Conservation (phyloP, 2,797 vertebrate species). For the Naso thynnoides region DNA sequence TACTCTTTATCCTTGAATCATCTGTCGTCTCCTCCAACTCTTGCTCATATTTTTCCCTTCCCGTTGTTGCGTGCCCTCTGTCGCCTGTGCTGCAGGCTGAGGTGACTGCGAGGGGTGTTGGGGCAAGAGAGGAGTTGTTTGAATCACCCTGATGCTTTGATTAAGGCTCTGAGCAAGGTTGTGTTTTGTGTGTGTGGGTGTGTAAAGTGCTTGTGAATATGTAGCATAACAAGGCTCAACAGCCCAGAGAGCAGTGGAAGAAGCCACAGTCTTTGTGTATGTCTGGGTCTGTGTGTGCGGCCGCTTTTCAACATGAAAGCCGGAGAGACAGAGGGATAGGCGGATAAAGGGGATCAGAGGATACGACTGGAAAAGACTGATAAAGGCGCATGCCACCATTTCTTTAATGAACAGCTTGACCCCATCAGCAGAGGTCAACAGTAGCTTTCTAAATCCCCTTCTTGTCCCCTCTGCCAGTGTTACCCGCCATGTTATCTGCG, state of each 20-base stretch:
- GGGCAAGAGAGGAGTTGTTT: conserved; percentile 60
- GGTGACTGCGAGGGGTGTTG: conserved; percentile 50
- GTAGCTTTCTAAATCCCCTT: conserved; percentile 75
- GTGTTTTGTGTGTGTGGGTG: conserved; percentile 48
- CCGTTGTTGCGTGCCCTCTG: conserved; percentile 28
- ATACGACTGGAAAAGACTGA: conserved; percentile 77
- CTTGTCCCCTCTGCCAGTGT: conserved; percentile 62
- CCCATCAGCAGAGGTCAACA: conserved; percentile 82
- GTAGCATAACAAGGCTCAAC: conserved; percentile 45
- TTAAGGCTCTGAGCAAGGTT: conserved; percentile 67
- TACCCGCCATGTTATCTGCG: conserved; percentile 67
- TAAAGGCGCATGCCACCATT: conserved; percentile 78
- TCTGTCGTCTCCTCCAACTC: conserved; percentile 9
- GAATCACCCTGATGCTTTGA: conserved; percentile 71
- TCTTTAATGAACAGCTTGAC: conserved; percentile 84
- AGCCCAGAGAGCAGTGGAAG: conserved; percentile 52
- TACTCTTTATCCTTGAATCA: conserved; percentile 16
- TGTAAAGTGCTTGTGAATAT: conserved; percentile 56
- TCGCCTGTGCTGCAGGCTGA: conserved; percentile 28
- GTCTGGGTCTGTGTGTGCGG: conserved; percentile 54
- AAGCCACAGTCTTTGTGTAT: conserved; percentile 62
- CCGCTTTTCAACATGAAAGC: conserved; percentile 74
- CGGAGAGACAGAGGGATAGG: conserved; percentile 66
- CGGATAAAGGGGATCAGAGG: conserved; percentile 81
- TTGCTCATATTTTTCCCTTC: conserved; percentile 21